These are phyloP conservation scores for Melikaiella ostensackeni DNA, from an alignment of 2,888 invertebrate genomes.

Conservation along the genomic window DNA sequence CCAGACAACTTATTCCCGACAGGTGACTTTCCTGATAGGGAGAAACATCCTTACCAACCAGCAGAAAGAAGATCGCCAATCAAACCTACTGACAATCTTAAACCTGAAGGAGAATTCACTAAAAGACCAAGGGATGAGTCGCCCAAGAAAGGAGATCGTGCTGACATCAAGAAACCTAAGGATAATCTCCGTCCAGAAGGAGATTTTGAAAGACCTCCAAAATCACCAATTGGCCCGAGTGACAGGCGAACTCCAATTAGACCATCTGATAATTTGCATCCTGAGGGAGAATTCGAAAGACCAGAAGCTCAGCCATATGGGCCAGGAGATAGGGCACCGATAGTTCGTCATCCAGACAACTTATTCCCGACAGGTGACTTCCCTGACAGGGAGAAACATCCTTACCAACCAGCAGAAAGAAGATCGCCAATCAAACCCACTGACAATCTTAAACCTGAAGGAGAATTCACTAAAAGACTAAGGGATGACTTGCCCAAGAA, in stretches of 20 bases:
- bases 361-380: conserved; percentile 78
- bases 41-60: conserved; percentile 75
- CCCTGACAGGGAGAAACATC: conserved; percentile 75
- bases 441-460: conserved; percentile 79
- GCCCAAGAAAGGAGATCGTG: conserved; percentile 78
- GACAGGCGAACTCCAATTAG: too few species aligned
- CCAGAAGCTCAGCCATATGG: conserved; percentile 65
- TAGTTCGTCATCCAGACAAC: conserved; percentile 74
- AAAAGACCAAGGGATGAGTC: conserved; percentile 60
- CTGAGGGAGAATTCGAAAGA: too few species aligned
- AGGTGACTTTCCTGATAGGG: conserved; percentile 77
- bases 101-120: conserved; percentile 79
- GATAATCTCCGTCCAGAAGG: conserved; percentile 78
- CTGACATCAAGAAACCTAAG: conserved; percentile 71
- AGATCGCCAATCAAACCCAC: conserved; percentile 67
- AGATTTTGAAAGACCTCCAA: too few species aligned
- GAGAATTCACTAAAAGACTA: conserved; percentile 77
- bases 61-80: conserved; percentile 71
- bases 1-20: conserved; percentile 77
- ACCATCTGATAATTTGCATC: too few species aligned
- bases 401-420: conserved; percentile 75
- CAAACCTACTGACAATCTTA: conserved; percentile 78
- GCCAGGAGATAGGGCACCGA: conserved; percentile 63
- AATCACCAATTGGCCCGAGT: too few species aligned
- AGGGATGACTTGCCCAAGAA: conserved; percentile 71